Conservation (phyloP, 2,888 invertebrate genomes). For the Chirona hameri region DNA sequence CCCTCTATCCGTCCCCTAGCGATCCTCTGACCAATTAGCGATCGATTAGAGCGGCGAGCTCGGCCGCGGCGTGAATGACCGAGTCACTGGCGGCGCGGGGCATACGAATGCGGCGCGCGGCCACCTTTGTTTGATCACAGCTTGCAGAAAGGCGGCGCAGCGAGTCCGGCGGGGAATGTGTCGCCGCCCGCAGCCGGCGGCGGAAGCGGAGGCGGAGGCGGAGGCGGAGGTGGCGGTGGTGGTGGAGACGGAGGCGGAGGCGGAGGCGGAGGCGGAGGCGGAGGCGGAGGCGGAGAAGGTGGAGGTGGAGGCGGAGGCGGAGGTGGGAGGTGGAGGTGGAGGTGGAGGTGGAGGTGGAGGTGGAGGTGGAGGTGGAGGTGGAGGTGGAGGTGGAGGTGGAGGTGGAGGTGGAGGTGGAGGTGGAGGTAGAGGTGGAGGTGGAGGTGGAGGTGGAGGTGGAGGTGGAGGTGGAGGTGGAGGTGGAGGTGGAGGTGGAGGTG, state of each 20-base stretch:
- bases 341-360: too few relatives aligned
- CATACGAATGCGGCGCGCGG: not conserved
- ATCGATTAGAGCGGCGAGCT: not conserved
- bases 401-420: too few relatives aligned
- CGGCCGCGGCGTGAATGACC: not conserved
- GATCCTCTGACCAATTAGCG: not conserved
- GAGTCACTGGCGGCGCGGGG: not conserved
- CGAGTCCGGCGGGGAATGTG: not conserved
- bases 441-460: too few relatives aligned
- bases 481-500: too few relatives aligned
- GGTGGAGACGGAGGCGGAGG: not conserved
- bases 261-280: not conserved
- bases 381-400: too few relatives aligned
- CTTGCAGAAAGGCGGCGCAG: not conserved
- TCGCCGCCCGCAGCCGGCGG: not conserved
- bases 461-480: too few relatives aligned
- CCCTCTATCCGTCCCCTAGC: not conserved
- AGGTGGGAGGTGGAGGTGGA: too few relatives aligned
- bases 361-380: too few relatives aligned
- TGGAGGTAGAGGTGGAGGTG: too few relatives aligned
- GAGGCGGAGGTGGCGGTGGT: not conserved
- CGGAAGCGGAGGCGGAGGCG: not conserved
- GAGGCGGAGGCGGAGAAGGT: not conserved
- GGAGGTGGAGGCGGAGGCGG: too few relatives aligned
- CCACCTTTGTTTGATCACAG: constrained; percentile 9